phyloP scores from a whole-genome alignment of 2,888 invertebrate genomes.

The Lottia gigantea region DNA sequence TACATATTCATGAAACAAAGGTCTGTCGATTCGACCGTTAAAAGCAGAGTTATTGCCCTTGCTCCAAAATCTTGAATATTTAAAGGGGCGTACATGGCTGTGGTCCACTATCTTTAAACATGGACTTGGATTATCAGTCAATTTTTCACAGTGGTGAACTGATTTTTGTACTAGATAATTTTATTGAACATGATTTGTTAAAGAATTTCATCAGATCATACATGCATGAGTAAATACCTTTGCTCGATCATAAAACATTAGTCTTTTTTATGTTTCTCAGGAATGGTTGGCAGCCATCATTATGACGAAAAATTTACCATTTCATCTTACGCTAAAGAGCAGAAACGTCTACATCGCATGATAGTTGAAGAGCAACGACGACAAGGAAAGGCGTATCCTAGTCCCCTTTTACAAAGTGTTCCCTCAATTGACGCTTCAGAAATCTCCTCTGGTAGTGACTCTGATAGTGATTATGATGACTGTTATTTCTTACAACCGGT shows the following conservation, averaged over 20 bases:
- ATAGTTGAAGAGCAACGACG: slow-evolving; percentile 79
- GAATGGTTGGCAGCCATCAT: slow-evolving; percentile 81
- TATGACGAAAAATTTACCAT: slow-evolving; percentile 84
- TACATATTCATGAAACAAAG: too few species aligned
- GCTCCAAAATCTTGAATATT: too few species aligned
- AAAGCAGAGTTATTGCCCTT: too few species aligned
- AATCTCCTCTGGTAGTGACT: slow-evolving; percentile 40
- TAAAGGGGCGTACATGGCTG: too few species aligned
- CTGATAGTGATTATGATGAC: slow-evolving; percentile 62
- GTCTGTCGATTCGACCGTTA: too few species aligned
- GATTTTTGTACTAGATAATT: too few species aligned
- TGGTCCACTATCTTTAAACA: too few species aligned
- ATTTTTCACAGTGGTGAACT: too few species aligned
- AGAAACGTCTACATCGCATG: slow-evolving; percentile 86
- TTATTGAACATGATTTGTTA: too few species aligned
- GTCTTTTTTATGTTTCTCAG: slow-evolving; percentile 67
- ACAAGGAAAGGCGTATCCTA: slow-evolving; percentile 65
- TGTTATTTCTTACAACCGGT: slow-evolving; percentile 78
- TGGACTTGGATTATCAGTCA: too few species aligned
- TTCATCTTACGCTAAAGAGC: slow-evolving; percentile 88
- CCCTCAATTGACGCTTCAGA: slow-evolving; percentile 46
- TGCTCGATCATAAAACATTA: background rate
- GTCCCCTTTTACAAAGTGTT: slow-evolving; percentile 41
- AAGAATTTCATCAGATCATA: too few species aligned
- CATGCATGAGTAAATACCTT: too few species aligned